These are phyloP conservation scores for Spilogale gracilis DNA, from an alignment of 2,113 vertebrate genomes.

Conservation along the genomic window DNA sequence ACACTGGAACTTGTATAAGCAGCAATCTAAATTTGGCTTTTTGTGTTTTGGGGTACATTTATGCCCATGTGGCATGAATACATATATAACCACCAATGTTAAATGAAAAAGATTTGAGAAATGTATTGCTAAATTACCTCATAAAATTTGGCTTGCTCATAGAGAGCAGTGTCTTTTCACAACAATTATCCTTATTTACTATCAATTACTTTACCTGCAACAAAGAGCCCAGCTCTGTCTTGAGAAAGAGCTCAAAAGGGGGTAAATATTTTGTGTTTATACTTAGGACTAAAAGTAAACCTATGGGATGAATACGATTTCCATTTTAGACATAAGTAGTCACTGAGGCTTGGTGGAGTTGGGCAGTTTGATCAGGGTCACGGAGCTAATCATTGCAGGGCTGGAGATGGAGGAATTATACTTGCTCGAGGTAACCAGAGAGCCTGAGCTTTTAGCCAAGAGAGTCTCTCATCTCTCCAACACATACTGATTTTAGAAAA, in stretches of 20 bases:
- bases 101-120: constrained; percentile 13
- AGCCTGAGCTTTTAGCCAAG: background rate
- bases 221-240: background rate
- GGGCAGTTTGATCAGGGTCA: background rate
- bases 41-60: background rate
- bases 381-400: background rate
- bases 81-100: background rate
- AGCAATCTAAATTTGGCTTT: constrained; percentile 40
- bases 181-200: background rate
- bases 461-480: background rate
- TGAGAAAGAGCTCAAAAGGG: background rate
- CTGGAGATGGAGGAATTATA: background rate
- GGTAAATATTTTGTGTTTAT: background rate
- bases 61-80: constrained; percentile 19
- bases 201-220: constrained; percentile 28
- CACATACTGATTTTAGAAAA: background rate
- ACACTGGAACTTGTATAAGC: constrained; percentile 21
- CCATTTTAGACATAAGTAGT: background rate
- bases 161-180: background rate
- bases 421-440: background rate
- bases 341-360: background rate
- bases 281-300: background rate
- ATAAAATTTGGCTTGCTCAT: background rate
- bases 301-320: background rate
- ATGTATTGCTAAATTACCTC: background rate